These are phyloP conservation scores for Scaptodrosophila latifasciaeformis DNA, from an alignment of 2,888 invertebrate genomes.

Conservation along the genomic window DNA sequence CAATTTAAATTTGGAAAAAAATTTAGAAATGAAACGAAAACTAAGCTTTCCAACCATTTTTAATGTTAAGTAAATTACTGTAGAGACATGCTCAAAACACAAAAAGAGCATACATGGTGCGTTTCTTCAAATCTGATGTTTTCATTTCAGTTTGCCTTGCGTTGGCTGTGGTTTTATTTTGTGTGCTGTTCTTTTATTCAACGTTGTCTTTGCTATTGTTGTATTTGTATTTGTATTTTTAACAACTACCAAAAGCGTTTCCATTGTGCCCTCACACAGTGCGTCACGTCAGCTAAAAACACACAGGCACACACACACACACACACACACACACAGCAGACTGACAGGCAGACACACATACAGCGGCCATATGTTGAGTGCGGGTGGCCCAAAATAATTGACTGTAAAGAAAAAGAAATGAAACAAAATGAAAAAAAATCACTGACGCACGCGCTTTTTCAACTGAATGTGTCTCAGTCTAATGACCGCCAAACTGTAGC, in stretches of 20 bases:
- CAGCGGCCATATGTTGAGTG: conserved; percentile 23
- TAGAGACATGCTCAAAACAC: too few relatives aligned
- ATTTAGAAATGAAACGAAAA: too few relatives aligned
- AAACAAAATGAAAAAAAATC: conserved; percentile 34
- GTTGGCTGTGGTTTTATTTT: conserved; percentile 21
- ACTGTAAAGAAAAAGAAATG: conserved; percentile 1
- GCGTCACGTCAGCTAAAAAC: conserved; percentile 45
- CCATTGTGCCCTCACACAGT: conserved; percentile 41
- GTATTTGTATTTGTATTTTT: not conserved
- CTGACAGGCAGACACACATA: conserved; percentile 12
- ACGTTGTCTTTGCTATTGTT: conserved; percentile 26
- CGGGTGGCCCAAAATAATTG: conserved; percentile 44
- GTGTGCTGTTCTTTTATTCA: conserved; percentile 11
- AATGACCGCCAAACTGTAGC: conserved; percentile 39
- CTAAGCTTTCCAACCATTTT: too few relatives aligned
- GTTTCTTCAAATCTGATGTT: too few relatives aligned
- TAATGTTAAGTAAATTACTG: too few relatives aligned
- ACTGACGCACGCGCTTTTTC: conserved; percentile 54
- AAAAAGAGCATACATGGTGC: too few relatives aligned
- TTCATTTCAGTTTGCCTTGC: conserved; percentile 8
- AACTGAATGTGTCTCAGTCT: conserved; percentile 4
- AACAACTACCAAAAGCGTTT: conserved; percentile 40
- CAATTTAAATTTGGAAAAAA: too few relatives aligned
- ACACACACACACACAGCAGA: conserved; percentile 17
- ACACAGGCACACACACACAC: conserved; percentile 8